These are phyloP conservation scores for Pemphredon lugubris DNA, from an alignment of 2,888 invertebrate species.

Conservation along the genomic window DNA sequence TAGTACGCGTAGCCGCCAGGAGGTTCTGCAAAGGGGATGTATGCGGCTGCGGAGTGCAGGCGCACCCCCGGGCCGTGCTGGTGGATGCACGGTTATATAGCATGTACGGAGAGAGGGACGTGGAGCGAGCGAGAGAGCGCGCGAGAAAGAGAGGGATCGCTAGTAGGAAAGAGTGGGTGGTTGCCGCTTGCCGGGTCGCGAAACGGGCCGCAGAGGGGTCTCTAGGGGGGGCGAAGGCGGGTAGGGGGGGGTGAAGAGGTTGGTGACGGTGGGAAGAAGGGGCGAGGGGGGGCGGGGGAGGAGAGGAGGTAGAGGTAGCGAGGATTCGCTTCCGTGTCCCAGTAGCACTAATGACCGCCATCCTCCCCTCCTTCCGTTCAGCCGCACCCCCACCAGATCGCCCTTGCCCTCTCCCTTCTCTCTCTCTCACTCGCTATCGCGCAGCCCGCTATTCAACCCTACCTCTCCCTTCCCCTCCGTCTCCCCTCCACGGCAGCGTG, in stretches of 20 bases:
- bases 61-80: constrained; percentile 56
- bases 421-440: constrained; percentile 17
- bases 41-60: constrained; percentile 51
- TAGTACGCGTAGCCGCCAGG: constrained; percentile 21
- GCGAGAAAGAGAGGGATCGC: constrained; percentile 7
- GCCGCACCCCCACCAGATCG: constrained; percentile 46
- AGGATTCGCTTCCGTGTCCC: constrained; percentile 74
- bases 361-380: constrained; percentile 58
- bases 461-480: constrained; percentile 18
- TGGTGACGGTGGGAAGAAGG: too few species aligned
- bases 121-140: constrained; percentile 2
- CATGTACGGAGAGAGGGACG: constrained; percentile 12
- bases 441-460: constrained; percentile 19
- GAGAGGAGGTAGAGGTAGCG: too few species aligned
- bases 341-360: constrained; percentile 77
- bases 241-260: too few species aligned
- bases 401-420: constrained; percentile 36
- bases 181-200: constrained; percentile 49
- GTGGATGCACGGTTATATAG: constrained; percentile 34
- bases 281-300: too few species aligned
- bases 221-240: too few species aligned
- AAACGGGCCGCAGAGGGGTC: constrained; percentile 40
- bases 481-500: constrained; percentile 36
- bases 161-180: constrained; percentile 47
- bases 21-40: constrained; percentile 37